Conservation (phyloP, 2,888 invertebrate genomes). For the Hirudinaria manillensis region DNA sequence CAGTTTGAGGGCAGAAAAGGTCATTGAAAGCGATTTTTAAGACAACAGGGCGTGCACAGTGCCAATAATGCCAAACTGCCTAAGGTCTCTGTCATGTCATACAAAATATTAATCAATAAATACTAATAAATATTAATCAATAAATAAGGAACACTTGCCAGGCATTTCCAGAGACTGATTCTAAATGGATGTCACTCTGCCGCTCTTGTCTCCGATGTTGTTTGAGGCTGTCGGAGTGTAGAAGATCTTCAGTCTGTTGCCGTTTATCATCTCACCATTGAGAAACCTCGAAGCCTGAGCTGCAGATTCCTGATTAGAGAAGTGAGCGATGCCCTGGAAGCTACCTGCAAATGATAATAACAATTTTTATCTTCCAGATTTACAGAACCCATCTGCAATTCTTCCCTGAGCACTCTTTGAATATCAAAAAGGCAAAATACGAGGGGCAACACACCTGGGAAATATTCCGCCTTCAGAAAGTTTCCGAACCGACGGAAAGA, state of each 20-base stretch:
- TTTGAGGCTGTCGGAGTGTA: slow-evolving; percentile 57
- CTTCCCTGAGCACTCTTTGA: background rate
- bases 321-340: slow-evolving; percentile 71
- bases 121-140: background rate
- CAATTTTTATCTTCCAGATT: background rate
- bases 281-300: slow-evolving; percentile 68
- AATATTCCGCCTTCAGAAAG: slow-evolving; percentile 80
- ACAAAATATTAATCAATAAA: background rate
- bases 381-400: too few relatives aligned
- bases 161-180: too few relatives aligned
- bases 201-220: background rate
- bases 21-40: too few relatives aligned
- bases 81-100: background rate
- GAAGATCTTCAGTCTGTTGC: slow-evolving; percentile 77
- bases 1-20: too few relatives aligned
- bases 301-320: slow-evolving; percentile 69
- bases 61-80: background rate
- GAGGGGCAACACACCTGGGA: slow-evolving; percentile 61
- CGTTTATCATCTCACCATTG: slow-evolving; percentile 81
- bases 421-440: too few relatives aligned
- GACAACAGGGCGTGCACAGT: background rate
- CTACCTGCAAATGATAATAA: background rate
- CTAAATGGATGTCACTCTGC: background rate
- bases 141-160: too few relatives aligned
- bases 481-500: slow-evolving; percentile 84